A percentile compares a stretch with the other conserved stretches of the same genome.
Evolutionary conservation across 2,888 invertebrate species (phyloP).

Genomic region (Spatulosminthurus flaviceps): DNA sequence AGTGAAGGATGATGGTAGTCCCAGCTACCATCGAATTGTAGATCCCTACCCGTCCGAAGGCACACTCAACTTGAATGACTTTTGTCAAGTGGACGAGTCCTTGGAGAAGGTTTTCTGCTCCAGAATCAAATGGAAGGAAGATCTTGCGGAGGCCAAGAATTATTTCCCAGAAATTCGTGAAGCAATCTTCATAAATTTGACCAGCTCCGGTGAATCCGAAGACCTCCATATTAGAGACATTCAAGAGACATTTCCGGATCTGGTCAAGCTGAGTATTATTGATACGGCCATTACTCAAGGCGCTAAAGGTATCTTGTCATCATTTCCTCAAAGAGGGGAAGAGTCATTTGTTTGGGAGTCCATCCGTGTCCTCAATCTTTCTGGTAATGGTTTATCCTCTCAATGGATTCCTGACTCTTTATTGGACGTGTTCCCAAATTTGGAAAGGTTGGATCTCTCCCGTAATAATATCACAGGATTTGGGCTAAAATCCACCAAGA

Average conservation of each 20-base stretch:
- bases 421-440: not conserved
- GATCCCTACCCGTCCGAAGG: not conserved
- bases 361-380: slow-evolving; percentile 18
- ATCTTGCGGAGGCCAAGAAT: not conserved
- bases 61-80: not conserved
- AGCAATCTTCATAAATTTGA: slow-evolving; percentile 11
- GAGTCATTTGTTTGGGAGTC: not conserved
- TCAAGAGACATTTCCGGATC: not conserved
- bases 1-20: not conserved
- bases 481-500: too few relatives aligned
- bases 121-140: slow-evolving; percentile 18
- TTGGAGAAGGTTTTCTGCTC: not conserved
- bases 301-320: not conserved
- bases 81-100: not conserved
- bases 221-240: not conserved
- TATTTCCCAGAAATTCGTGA: not conserved
- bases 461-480: slow-evolving; percentile 11
- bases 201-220: not conserved
- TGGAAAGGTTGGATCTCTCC: slow-evolving; percentile 10
- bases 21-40: not conserved
- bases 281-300: not conserved
- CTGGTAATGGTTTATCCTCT: not conserved
- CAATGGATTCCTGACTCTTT: not conserved
- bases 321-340: not conserved
- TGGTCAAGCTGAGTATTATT: slow-evolving; percentile 6